Base-by-base conservation (phyloP, 2,888 invertebrate genomes). In the Andrena flavipes region DNA sequence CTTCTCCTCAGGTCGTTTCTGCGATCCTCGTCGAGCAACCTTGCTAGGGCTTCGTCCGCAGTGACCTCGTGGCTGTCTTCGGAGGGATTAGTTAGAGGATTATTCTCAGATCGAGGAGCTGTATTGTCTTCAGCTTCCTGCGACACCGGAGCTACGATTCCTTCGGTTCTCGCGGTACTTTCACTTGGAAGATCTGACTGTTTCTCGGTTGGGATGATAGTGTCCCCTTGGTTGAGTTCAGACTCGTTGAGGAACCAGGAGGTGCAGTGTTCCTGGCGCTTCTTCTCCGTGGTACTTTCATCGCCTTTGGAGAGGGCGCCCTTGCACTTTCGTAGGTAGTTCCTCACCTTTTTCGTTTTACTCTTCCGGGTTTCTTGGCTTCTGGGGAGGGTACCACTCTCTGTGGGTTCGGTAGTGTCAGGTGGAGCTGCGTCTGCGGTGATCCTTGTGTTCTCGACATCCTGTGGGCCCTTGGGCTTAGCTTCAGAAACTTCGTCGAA, bases 321-420 rank as follows among this genome's bases (percentile, higher is more conserved):
- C 90, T 95, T 95, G 89, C 95, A 95, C 67, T 93, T 94, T 88
- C 94, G 94, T 68, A 95, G 90, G 88, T 95, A 95, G 84, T 94
- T 95, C 90, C 95, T 95, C 29, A 95, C 95, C 67, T 95, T 94
- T 89, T 95, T 95, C 20, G 95, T 94, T 90, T 94, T 95, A 88
- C 95, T 95, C 89, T 95, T 94, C 13, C 95, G 94, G 13, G 92
- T 92, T 86, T 95, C 95, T 76, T 93, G 92, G 54, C 93, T 91
- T 6, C 94, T 92, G 0, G 91, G 88, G 26, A 94, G 77, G 67
- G 91, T 92, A n/a, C 72, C 87, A 10, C 10, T 30, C 2, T 89
- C 87, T 3, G 51, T 56, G 1, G 33, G 62, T 5, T 85, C 77
- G 49, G 82, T 82, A 6, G 75, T 23, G 8, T 73, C 90, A 20